phyloP scores from a whole-genome alignment of 64 coral and sea anemone species.

The Dendronephthya gigantea region DNA sequence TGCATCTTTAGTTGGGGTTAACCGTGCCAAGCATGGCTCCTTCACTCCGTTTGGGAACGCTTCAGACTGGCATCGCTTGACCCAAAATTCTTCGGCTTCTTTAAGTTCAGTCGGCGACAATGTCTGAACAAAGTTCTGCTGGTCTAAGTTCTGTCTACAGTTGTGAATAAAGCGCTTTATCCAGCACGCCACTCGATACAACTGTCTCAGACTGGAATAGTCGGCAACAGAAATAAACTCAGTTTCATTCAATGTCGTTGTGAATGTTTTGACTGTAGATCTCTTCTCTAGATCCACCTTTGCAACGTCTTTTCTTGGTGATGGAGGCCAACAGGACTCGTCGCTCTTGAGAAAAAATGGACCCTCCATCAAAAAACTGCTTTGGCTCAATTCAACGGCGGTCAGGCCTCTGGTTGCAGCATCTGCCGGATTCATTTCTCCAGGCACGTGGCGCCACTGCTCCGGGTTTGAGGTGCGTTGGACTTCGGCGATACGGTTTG shows the following conservation, averaged over 20 bases:
- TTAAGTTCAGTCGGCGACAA: no score
- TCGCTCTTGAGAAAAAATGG: neutral
- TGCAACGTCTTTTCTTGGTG: neutral
- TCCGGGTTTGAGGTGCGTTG: neutral
- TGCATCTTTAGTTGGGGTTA: no score
- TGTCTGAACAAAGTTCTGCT: no score
- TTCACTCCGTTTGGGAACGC: no score
- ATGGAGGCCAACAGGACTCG: neutral
- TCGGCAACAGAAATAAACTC: no score
- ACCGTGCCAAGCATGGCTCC: no score
- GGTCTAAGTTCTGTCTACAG: no score
- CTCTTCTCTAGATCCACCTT: neutral
- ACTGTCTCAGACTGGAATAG: no score
- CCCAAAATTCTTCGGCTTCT: no score
- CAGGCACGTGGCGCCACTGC: slow-evolving; percentile 28
- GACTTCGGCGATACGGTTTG: neutral
- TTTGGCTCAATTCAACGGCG: neutral
- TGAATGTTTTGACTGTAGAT: neutral
- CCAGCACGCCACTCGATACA: no score
- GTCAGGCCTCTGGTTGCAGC: neutral
- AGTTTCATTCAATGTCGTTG: neutral
- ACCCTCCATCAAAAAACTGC: neutral
- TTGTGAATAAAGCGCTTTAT: no score
- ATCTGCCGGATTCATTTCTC: neutral
- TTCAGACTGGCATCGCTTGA: no score